Percentiles rank a stretch among this genome's conserved stretches.
These are phyloP conservation scores for Parauchenoglanis punctatus DNA, from an alignment of 2,797 vertebrate species.

Conservation along the genomic window DNA sequence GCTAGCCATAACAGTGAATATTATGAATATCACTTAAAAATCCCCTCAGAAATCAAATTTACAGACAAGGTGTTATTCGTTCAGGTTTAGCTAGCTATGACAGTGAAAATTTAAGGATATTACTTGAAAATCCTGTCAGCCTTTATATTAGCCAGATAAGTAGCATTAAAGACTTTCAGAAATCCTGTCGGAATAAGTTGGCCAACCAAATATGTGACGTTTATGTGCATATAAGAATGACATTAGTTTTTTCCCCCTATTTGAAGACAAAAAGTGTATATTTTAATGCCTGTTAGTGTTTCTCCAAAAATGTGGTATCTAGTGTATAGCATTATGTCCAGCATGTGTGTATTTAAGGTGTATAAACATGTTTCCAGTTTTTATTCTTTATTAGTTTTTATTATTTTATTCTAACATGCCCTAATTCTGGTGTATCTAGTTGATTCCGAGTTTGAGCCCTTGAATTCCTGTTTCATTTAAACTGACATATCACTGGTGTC, in stretches of 20 bases:
- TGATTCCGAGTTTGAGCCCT: not conserved
- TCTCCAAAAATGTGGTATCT: not conserved
- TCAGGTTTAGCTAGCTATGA: not conserved
- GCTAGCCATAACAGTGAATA: not conserved
- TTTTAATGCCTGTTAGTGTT: not conserved
- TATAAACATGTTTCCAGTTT: not conserved
- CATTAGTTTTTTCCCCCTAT: not conserved
- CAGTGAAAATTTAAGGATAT: not conserved
- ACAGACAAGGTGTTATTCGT: not conserved
- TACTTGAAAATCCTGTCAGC: not conserved
- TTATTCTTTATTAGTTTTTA: too few relatives aligned
- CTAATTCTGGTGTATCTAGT: not conserved
- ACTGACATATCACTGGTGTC: slow-evolving; percentile 11
- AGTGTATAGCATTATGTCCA: not conserved
- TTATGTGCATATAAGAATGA: not conserved
- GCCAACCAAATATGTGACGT: not conserved
- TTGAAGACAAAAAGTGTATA: not conserved
- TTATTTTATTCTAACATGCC: too few relatives aligned
- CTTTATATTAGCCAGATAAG: not conserved
- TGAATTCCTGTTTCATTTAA: not conserved
- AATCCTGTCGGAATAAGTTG: not conserved
- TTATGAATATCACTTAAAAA: not conserved
- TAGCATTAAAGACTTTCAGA: not conserved
- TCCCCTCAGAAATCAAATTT: not conserved
- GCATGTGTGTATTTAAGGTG: not conserved